phyloP scores from a whole-genome alignment of 1,140 invertebrate genomes.

The Dendroctonus valens region DNA sequence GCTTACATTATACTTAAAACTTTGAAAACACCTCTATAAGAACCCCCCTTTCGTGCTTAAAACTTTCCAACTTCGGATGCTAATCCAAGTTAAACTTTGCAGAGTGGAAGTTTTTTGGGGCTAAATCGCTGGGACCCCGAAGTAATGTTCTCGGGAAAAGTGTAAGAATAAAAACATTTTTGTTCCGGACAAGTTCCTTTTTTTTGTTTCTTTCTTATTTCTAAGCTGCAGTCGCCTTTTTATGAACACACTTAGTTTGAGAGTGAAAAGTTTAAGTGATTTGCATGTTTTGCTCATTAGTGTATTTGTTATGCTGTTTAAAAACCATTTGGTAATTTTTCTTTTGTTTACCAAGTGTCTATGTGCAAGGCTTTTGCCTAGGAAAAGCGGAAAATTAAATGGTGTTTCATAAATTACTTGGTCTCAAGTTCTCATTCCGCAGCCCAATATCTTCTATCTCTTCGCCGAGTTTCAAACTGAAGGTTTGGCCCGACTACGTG shows the following conservation, averaged over 20 bases:
- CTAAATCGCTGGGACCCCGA: conserved; percentile 23
- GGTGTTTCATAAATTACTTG: not conserved
- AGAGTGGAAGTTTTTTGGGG: conserved; percentile 23
- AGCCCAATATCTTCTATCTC: not conserved
- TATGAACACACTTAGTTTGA: not conserved
- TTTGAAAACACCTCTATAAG: conserved; percentile 19
- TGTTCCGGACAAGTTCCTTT: conserved; percentile 27
- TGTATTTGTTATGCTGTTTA: not conserved
- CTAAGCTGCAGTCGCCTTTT: conserved; percentile 21
- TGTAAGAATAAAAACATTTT: conserved; percentile 32
- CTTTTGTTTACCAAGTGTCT: too few relatives aligned
- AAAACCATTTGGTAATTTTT: too few relatives aligned
- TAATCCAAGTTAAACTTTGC: conserved; percentile 33
- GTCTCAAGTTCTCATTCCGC: not conserved
- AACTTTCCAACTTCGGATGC: conserved; percentile 28
- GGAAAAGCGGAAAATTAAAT: too few relatives aligned
- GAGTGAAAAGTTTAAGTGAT: conserved; percentile 23
- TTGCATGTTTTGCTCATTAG: conserved; percentile 32
- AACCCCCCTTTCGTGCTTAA: conserved; percentile 24
- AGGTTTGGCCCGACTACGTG: not conserved
- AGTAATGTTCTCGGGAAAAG: conserved; percentile 28
- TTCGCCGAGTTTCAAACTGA: not conserved
- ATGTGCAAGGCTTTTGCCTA: too few relatives aligned
- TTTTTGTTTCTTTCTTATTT: conserved; percentile 30
- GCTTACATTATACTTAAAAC: conserved; percentile 14